Conservation (phyloP, 1,140 invertebrate genomes). For the Drosophila nasuta region DNA sequence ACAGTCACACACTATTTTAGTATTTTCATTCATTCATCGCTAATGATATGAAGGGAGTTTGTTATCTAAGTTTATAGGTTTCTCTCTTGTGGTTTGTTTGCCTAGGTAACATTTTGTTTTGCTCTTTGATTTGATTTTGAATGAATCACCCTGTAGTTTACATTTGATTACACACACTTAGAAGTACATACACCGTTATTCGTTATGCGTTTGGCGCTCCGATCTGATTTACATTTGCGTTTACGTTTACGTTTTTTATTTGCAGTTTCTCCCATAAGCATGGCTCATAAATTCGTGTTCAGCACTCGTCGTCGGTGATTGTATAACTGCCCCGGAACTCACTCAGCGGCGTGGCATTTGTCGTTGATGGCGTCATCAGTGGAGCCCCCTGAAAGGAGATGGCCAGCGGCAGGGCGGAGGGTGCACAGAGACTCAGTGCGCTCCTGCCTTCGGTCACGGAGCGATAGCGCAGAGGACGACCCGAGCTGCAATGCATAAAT, state of each 20-base stretch:
- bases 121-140: conserved; percentile 42
- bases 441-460: conserved; percentile 88
- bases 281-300: conserved; percentile 66
- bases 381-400: conserved; percentile 88
- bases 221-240: conserved; percentile 8
- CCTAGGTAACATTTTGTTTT: conserved; percentile 17
- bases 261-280: conserved; percentile 15
- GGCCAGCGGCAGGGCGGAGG: conserved; percentile 87
- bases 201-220: not conserved
- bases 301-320: conserved; percentile 83
- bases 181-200: conserved; percentile 17
- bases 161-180: conserved; percentile 34
- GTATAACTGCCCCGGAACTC: conserved; percentile 81
- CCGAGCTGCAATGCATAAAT: conserved; percentile 85
- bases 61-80: conserved; percentile 11
- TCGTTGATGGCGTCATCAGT: conserved; percentile 85
- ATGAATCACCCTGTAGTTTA: conserved; percentile 59
- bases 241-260: conserved; percentile 9
- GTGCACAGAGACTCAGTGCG: conserved; percentile 86
- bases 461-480: conserved; percentile 87
- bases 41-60: conserved; percentile 52
- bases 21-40: not conserved
- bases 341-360: conserved; percentile 78
- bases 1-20: not conserved
- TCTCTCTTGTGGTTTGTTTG: conserved; percentile 14